Evolutionary conservation across 2,797 vertebrate genomes (phyloP).

Genomic region (Sciurus carolinensis): DNA sequence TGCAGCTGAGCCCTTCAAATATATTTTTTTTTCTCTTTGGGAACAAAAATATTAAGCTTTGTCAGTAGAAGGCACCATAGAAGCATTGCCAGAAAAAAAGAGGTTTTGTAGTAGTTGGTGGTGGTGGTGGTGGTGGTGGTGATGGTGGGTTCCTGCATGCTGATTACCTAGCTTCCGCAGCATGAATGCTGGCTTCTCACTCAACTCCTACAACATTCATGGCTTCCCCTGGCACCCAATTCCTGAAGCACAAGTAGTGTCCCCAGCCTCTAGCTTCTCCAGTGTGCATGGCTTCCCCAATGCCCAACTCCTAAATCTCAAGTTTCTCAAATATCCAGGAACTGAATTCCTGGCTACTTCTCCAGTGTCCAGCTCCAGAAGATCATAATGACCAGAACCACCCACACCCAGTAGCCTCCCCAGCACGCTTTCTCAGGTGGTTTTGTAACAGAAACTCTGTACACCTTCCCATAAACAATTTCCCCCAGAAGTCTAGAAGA

Average conservation of each 20-base stretch:
- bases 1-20: not conserved
- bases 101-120: no score
- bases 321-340: not conserved
- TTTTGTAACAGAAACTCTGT: not conserved
- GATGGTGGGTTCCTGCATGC: no score
- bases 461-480: not conserved
- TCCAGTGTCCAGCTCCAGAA: not conserved
- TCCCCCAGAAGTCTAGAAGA: not conserved
- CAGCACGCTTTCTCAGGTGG: not conserved
- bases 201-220: not conserved
- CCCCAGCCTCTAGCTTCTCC: not conserved
- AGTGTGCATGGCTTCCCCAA: not conserved
- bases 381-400: no score
- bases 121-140: no score
- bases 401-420: not conserved
- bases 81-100: no score
- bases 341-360: not conserved
- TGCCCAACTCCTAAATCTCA: not conserved
- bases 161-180: not conserved
- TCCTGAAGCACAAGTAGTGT: not conserved
- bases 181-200: not conserved
- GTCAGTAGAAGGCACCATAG: not conserved
- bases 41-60: not conserved
- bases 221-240: not conserved
- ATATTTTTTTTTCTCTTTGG: not conserved